Evolutionary conservation across 2,797 vertebrate species (phyloP), one percentile per base, ranked within the genome.

Genomic region (Falco columbarius): DNA sequence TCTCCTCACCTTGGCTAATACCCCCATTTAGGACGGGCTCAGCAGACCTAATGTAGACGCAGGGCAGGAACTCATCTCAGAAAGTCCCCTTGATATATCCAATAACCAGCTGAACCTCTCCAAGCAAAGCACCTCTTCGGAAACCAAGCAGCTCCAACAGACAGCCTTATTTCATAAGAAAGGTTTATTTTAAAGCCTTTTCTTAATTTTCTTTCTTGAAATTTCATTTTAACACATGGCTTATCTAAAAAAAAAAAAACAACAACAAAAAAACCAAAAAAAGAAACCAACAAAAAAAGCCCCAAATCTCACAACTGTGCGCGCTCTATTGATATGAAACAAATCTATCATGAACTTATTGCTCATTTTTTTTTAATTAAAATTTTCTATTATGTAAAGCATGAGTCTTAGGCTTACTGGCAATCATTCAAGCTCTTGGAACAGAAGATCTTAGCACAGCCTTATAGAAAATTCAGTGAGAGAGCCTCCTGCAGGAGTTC

Each of bases 341-440:
- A 77, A 86, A 85, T 72, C 59, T 87, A 65, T 91, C 27, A 52
- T 16, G 27, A 77, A 66, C 7, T 82, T 89, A 80, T 14, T 74
- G 74, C 81, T 95, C 29, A 59, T 82, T 89, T 86, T 92, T 92
- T 86, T 95, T 92, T 87, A 97, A 96, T 95, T 95, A 95, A 91
- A 87, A 54, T n/a, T 83, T 93, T 74, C 65, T 95, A 4, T 88
- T 93, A 80, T 52, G 52, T 83, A 85, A 94, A 94, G 46, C 46
- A 75, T 21, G 42, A 82, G 23, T 91, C 49, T 93, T 74, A 65
- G 44, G 21, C 71, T 81, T 66, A 30, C 70, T 89, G 86, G 77
- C 59, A 96, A 87, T 90, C 77, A 83, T 68, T 95, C 90, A 89
- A 6, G 12, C 56, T 91, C 56, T 92, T 81, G 40, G 63, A 94